These are phyloP conservation scores for Prorops nasuta DNA, from an alignment of 1,140 invertebrate species.

Conservation along the genomic window DNA sequence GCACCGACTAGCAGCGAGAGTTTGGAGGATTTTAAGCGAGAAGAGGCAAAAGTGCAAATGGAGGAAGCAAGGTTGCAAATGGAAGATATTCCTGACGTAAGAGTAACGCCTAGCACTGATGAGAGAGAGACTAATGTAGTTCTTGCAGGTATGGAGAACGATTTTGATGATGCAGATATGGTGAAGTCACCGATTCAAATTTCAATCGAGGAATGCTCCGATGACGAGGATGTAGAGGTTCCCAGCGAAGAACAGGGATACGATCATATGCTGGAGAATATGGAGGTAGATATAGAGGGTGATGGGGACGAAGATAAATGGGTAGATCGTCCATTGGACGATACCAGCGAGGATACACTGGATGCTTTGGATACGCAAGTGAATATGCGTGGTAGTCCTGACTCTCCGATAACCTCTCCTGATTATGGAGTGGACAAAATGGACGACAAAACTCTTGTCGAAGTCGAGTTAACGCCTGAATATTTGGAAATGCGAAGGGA, in stretches of 20 bases:
- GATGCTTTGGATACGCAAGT: slow-evolving; percentile 50
- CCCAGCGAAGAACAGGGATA: slow-evolving; percentile 45
- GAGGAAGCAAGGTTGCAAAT: not conserved
- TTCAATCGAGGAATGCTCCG: slow-evolving; percentile 55
- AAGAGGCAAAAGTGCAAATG: not conserved
- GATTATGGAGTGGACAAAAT: slow-evolving; percentile 50
- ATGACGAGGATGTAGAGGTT: slow-evolving; percentile 42
- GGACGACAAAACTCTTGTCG: slow-evolving; percentile 52
- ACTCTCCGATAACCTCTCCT: slow-evolving; percentile 49
- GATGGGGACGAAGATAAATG: slow-evolving; percentile 36
- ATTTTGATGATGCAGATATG: slow-evolving; percentile 45
- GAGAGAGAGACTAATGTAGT: not conserved
- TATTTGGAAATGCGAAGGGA: slow-evolving; percentile 51
- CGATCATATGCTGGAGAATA: slow-evolving; percentile 45
- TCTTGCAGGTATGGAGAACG: slow-evolving; percentile 17
- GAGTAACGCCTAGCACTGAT: slow-evolving; percentile 28
- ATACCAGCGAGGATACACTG: slow-evolving; percentile 52
- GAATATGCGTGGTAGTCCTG: slow-evolving; percentile 42
- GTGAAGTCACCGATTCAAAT: slow-evolving; percentile 55
- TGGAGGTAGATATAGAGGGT: slow-evolving; percentile 39
- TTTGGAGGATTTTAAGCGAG: not conserved
- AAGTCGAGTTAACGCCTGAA: slow-evolving; percentile 51
- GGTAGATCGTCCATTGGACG: slow-evolving; percentile 40
- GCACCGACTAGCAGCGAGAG: slow-evolving; percentile 19
- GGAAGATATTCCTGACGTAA: slow-evolving; percentile 43